Conservation (phyloP, 2,888 invertebrate species). For the Steinernema carpocapsae region DNA sequence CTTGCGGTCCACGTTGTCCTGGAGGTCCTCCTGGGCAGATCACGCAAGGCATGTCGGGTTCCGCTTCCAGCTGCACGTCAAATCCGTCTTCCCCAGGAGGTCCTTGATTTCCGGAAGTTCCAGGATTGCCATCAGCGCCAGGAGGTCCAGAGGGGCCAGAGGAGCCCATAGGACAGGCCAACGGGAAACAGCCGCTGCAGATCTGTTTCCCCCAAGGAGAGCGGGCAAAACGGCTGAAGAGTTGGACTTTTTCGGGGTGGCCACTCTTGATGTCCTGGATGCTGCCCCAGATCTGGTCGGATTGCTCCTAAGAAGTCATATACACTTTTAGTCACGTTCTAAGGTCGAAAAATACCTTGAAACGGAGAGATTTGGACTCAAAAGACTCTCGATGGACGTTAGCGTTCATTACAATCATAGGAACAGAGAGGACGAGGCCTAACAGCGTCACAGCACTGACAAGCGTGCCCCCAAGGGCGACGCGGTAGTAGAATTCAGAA, state of each 20-base stretch:
- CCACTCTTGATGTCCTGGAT: constrained; percentile 33
- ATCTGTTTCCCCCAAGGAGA: constrained; percentile 48
- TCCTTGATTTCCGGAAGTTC: constrained; percentile 44
- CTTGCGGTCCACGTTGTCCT: constrained; percentile 67
- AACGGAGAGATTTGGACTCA: constrained; percentile 38
- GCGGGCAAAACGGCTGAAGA: constrained; percentile 47
- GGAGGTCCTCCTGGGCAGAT: constrained; percentile 69
- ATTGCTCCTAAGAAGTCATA: constrained; percentile 29
- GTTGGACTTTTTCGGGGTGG: neutral
- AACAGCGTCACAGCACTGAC: constrained; percentile 43
- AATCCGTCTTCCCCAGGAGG: constrained; percentile 63
- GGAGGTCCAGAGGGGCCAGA: constrained; percentile 16
- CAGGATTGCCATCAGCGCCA: constrained; percentile 43
- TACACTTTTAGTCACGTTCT: neutral
- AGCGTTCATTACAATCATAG: constrained; percentile 39
- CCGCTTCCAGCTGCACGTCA: constrained; percentile 63
- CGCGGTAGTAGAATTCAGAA: constrained; percentile 43
- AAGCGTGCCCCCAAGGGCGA: constrained; percentile 42
- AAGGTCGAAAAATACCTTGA: constrained; percentile 37
- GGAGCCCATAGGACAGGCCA: constrained; percentile 65
- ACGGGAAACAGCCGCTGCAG: constrained; percentile 56
- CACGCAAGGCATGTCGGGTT: constrained; percentile 67
- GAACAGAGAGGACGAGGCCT: constrained; percentile 39
- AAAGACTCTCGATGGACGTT: constrained; percentile 34
- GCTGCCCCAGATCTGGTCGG: constrained; percentile 42